A percentile compares a stretch with the other conserved stretches of the same genome.
phyloP scores from a whole-genome alignment of 1,140 invertebrate genomes.

The Oncopeltus fasciatus region DNA sequence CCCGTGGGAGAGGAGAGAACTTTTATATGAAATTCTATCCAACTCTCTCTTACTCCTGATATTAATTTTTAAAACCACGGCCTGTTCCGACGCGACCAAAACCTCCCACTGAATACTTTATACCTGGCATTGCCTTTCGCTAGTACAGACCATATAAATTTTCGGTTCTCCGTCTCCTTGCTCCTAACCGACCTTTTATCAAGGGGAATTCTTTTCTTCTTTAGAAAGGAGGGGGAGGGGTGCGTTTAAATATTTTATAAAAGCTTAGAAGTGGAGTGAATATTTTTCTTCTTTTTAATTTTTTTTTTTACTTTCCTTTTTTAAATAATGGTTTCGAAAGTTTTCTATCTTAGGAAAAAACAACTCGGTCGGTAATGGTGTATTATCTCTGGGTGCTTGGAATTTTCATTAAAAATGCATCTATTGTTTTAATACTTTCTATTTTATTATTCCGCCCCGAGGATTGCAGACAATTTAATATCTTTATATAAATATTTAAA shows the following conservation, averaged over 20 bases:
- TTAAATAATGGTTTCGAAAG: too few species aligned
- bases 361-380: too few species aligned
- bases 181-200: conserved; percentile 8
- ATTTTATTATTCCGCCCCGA: too few species aligned
- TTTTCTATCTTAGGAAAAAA: too few species aligned
- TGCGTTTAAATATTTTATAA: conserved; percentile 9
- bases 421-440: too few species aligned
- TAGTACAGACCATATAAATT: conserved; percentile 5
- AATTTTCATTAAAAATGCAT: too few species aligned
- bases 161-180: conserved; percentile 1
- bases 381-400: too few species aligned
- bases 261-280: not conserved
- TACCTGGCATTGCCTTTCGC: conserved; percentile 2
- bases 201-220: conserved; percentile 8
- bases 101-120: conserved; percentile 7
- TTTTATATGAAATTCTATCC: conserved; percentile 13
- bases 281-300: not conserved
- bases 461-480: too few species aligned
- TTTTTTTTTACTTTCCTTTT: too few species aligned
- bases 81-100: not conserved
- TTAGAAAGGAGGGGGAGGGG: too few species aligned
- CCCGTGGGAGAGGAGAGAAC: not conserved
- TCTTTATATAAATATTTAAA: too few species aligned
- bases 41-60: too few species aligned
- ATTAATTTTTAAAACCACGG: conserved; percentile 7